Conservation (phyloP, 2,113 vertebrate genomes). For the Leptodactylus fuscus region DNA sequence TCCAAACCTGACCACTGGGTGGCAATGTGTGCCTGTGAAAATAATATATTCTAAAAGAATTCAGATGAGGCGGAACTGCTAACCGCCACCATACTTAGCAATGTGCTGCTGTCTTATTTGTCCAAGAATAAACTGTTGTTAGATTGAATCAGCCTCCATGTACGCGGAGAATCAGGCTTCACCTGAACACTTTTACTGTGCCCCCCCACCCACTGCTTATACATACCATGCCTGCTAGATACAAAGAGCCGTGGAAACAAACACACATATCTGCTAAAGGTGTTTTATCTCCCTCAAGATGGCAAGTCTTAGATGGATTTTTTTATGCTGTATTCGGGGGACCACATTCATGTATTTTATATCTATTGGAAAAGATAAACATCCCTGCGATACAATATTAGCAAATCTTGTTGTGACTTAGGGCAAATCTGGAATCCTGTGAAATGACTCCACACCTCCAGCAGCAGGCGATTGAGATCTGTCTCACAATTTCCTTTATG, state of each 20-base stretch:
- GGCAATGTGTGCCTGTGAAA: constrained; percentile 2
- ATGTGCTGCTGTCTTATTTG: constrained; percentile 11
- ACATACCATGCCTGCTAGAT: not conserved
- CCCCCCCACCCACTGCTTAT: not conserved
- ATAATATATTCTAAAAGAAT: not conserved
- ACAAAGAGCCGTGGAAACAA: not conserved
- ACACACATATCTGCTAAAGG: not conserved
- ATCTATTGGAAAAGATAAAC: too few species aligned
- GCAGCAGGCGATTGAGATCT: too few species aligned
- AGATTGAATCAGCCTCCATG: not conserved
- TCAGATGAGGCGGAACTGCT: not conserved
- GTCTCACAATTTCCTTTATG: too few species aligned
- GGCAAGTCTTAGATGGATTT: too few species aligned
- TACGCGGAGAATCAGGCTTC: not conserved
- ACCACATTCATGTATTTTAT: too few species aligned
- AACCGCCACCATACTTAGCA: not conserved
- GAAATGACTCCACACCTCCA: too few species aligned
- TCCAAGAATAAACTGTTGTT: constrained; percentile 28
- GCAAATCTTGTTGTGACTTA: too few species aligned
- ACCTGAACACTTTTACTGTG: not conserved
- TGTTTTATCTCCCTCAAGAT: too few species aligned
- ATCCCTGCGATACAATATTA: too few species aligned
- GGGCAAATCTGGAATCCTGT: too few species aligned
- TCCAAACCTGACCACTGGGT: constrained; percentile 21
- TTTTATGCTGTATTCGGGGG: too few species aligned